A percentile compares a stretch with the other conserved stretches of the same genome.
phyloP scores from a whole-genome alignment of 2,797 vertebrate genomes.

The Sebastes glaucus region DNA sequence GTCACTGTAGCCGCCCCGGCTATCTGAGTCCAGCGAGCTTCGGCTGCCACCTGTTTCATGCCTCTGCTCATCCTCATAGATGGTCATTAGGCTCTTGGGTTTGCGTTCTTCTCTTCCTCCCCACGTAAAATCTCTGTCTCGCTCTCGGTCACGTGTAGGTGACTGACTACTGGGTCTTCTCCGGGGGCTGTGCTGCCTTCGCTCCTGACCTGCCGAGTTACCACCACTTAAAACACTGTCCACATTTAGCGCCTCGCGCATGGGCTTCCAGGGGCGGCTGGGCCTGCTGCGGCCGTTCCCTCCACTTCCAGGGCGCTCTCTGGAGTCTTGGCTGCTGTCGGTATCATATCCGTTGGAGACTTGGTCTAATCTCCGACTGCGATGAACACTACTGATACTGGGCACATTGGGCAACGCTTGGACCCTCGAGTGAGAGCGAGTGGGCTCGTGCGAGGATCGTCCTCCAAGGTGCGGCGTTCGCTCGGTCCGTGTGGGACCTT shows the following conservation, averaged over 20 bases:
- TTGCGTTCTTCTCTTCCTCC: conserved; percentile 82
- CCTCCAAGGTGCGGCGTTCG: conserved; percentile 66
- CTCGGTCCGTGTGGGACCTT: conserved; percentile 83
- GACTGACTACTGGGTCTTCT: conserved; percentile 75
- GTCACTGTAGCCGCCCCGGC: conserved; percentile 80
- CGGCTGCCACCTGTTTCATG: conserved; percentile 86
- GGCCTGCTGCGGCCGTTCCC: conserved; percentile 72
- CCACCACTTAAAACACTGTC: conserved; percentile 88
- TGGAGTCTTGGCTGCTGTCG: conserved; percentile 91
- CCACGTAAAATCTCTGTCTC: conserved; percentile 65
- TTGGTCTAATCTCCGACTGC: conserved; percentile 62
- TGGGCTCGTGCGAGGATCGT: conserved; percentile 58
- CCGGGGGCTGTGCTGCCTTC: conserved; percentile 83
- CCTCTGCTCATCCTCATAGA: conserved; percentile 94
- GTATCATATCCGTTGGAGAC: conserved; percentile 88
- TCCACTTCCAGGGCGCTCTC: conserved; percentile 81
- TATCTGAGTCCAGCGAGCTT: conserved; percentile 87
- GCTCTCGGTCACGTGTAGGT: conserved; percentile 50
- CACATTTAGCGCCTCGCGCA: conserved; percentile 93
- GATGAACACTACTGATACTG: conserved; percentile 33
- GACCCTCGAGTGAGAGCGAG: conserved; percentile 50
- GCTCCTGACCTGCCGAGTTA: conserved; percentile 54
- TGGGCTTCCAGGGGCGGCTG: conserved; percentile 89
- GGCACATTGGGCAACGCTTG: conserved; percentile 65
- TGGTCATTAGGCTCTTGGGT: conserved; percentile 92